phyloP scores from a whole-genome alignment of 2,888 invertebrate species.

The Galerucella nymphaeae region DNA sequence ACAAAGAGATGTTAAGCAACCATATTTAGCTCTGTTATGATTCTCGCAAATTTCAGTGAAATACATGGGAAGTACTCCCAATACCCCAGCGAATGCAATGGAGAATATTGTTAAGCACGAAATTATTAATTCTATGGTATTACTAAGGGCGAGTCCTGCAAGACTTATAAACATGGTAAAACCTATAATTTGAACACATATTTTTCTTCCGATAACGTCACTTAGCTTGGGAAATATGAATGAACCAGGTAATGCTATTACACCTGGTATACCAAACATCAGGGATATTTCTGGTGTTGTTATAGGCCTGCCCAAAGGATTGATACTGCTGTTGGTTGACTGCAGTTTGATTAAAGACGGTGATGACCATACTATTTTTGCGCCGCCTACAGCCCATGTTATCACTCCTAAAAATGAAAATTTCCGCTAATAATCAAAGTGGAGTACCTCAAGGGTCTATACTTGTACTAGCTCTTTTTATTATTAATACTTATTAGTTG shows the following conservation, averaged over 20 bases:
- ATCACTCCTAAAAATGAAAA: neutral
- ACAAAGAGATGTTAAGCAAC: conserved; percentile 1
- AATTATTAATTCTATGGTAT: conserved; percentile 4
- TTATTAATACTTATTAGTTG: no score
- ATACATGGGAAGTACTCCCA: conserved; percentile 13
- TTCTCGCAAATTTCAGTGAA: conserved; percentile 7
- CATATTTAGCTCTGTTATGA: conserved; percentile 15
- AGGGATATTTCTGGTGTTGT: neutral
- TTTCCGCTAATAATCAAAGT: neutral
- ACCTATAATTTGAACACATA: conserved; percentile 2
- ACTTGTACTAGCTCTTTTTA: no score
- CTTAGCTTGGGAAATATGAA: neutral
- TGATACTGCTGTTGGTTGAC: neutral
- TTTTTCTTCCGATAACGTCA: conserved; percentile 2
- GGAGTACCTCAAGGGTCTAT: no score
- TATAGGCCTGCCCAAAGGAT: conserved; percentile 12
- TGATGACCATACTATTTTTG: conserved; percentile 7
- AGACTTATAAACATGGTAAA: neutral
- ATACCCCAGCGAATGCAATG: neutral
- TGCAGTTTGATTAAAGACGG: conserved; percentile 6
- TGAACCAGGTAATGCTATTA: conserved; percentile 6
- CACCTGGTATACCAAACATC: neutral
- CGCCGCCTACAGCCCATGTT: neutral
- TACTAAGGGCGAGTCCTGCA: neutral
- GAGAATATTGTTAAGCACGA: neutral